phyloP scores from a whole-genome alignment of 2,888 invertebrate species.

The Cenopis cana region DNA sequence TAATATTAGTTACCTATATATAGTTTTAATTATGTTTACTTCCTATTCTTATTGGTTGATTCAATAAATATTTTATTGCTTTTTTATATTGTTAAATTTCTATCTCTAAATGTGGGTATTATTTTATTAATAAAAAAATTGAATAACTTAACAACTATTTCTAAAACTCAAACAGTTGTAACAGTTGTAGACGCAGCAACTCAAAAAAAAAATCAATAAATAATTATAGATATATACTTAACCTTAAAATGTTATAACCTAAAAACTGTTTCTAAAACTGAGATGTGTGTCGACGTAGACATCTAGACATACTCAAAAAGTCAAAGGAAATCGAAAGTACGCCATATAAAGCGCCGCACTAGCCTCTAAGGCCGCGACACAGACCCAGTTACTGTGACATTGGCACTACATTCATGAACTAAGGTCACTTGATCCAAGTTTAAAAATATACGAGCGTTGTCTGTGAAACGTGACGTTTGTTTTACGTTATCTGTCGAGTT shows the following conservation, averaged over 20 bases:
- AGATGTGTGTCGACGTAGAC: background rate
- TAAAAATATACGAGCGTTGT: constrained; percentile 72
- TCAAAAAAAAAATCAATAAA: no score
- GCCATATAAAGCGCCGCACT: constrained; percentile 46
- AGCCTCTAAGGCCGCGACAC: constrained; percentile 76
- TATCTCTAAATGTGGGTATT: no score
- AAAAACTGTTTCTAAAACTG: background rate
- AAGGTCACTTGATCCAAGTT: constrained; percentile 77
- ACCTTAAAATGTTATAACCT: background rate
- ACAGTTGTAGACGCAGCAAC: no score
- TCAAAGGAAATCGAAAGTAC: constrained; percentile 41
- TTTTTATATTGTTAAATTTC: no score
- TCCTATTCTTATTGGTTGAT: no score
- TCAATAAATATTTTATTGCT: no score
- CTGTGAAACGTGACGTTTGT: constrained; percentile 55
- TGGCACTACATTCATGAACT: constrained; percentile 84
- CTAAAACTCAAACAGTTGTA: no score
- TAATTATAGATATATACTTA: no score
- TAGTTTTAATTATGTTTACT: no score
- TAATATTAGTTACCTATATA: no score
- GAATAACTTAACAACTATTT: no score
- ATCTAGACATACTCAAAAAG: constrained; percentile 15
- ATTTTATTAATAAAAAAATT: no score
- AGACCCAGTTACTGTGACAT: constrained; percentile 83
- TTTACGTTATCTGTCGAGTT: constrained; percentile 60